Evolutionary conservation across 2,888 invertebrate species (phyloP).

Genomic region (Silvanus unidentatus): DNA sequence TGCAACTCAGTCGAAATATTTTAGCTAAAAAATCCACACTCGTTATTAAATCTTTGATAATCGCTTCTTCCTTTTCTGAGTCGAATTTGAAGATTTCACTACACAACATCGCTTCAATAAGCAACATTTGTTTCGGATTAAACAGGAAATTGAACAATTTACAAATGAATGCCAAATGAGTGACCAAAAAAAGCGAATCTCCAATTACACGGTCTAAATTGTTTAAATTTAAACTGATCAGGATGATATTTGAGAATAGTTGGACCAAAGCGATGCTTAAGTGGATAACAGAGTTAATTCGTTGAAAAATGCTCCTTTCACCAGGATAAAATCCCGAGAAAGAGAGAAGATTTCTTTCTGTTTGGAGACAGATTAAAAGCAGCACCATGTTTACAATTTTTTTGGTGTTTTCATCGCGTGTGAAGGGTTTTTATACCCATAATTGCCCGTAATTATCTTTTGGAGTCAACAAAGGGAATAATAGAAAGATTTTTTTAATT

Average conservation of each 20-base stretch:
- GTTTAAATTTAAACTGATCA: slow-evolving; percentile 10
- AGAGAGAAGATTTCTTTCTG: slow-evolving; percentile 9
- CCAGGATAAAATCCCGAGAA: slow-evolving; percentile 14
- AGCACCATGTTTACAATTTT: neutral
- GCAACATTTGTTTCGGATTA: too few relatives aligned
- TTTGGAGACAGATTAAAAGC: neutral
- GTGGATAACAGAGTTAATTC: slow-evolving; percentile 1
- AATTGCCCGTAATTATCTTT: too few relatives aligned
- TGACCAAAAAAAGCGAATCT: slow-evolving; percentile 18
- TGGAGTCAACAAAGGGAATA: too few relatives aligned
- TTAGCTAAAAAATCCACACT: neutral
- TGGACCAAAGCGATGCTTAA: neutral
- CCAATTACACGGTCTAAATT: slow-evolving; percentile 16
- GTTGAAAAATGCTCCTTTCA: neutral
- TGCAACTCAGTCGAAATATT: neutral
- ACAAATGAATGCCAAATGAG: slow-evolving; percentile 19
- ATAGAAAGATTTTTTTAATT: too few relatives aligned
- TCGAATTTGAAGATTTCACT: too few relatives aligned
- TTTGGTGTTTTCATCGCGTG: too few relatives aligned
- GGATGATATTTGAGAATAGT: neutral
- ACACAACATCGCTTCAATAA: too few relatives aligned
- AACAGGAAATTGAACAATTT: slow-evolving; percentile 18
- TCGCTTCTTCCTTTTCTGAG: too few relatives aligned
- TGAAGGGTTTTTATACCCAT: too few relatives aligned
- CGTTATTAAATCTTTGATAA: neutral